These are phyloP conservation scores for Cosmia trapezina DNA, from an alignment of 2,888 invertebrate genomes.

Conservation along the genomic window DNA sequence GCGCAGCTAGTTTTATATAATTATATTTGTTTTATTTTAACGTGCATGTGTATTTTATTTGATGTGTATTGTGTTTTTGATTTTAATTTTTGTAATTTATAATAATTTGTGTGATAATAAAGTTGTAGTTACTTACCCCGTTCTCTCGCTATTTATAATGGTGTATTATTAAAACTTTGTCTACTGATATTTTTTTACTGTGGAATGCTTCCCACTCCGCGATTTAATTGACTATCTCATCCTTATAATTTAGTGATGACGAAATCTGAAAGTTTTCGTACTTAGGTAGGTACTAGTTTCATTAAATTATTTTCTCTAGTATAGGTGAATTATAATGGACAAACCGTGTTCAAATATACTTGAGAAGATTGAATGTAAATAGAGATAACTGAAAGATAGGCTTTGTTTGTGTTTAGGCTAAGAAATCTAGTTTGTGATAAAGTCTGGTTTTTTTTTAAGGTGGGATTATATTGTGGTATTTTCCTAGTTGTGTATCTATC, in stretches of 20 bases:
- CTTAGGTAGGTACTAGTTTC: too few species aligned
- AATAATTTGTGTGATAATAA: too few species aligned
- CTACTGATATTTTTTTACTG: slow-evolving; percentile 20
- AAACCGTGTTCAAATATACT: slow-evolving; percentile 27
- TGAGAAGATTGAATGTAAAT: slow-evolving; percentile 38
- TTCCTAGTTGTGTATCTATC: neutral
- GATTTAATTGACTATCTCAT: slow-evolving; percentile 73
- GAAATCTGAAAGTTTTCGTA: slow-evolving; percentile 49
- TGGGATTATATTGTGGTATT: neutral
- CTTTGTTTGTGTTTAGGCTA: slow-evolving; percentile 12
- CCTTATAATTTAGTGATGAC: slow-evolving; percentile 61
- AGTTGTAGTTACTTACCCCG: too few species aligned
- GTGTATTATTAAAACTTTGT: slow-evolving; percentile 1
- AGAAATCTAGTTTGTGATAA: slow-evolving; percentile 13
- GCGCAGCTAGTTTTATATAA: too few species aligned
- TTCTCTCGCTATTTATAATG: too few species aligned
- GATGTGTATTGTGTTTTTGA: too few species aligned
- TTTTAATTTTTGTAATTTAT: too few species aligned
- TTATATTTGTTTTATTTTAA: too few species aligned
- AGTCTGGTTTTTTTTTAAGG: neutral
- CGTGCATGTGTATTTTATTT: too few species aligned
- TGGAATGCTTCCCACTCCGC: slow-evolving; percentile 62
- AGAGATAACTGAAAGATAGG: slow-evolving; percentile 11
- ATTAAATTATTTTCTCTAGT: slow-evolving; percentile 9
- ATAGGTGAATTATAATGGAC: neutral